Conservation (phyloP, 2,888 invertebrate species). For the Euphydryas editha region DNA sequence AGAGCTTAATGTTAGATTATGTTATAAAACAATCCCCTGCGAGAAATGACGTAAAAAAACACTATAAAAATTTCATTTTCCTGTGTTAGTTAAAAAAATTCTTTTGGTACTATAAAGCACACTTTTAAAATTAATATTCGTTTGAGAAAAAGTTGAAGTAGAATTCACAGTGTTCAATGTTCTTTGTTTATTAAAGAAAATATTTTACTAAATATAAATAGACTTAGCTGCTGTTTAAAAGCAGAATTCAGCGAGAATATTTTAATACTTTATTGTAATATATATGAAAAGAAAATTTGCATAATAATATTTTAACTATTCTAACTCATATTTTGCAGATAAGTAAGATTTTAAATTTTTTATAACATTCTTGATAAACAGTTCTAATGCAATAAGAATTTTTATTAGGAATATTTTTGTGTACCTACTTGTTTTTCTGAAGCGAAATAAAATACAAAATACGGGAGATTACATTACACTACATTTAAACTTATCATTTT, state of each 20-base stretch:
- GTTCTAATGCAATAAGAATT: too few relatives aligned
- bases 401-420: too few relatives aligned
- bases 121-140: slow-evolving; percentile 32
- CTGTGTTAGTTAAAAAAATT: not conserved
- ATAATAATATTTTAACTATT: too few relatives aligned
- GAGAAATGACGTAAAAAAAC: not conserved
- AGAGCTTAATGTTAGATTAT: not conserved
- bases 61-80: not conserved
- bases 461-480: too few relatives aligned
- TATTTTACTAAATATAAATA: not conserved
- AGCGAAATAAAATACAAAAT: too few relatives aligned
- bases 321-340: too few relatives aligned
- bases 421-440: too few relatives aligned
- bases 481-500: too few relatives aligned
- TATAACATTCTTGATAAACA: too few relatives aligned
- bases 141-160: slow-evolving; percentile 19
- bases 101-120: not conserved
- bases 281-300: too few relatives aligned
- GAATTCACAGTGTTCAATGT: slow-evolving; percentile 8
- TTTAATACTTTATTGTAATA: not conserved
- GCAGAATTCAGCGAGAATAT: not conserved
- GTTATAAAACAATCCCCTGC: not conserved
- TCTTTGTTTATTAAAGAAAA: slow-evolving; percentile 9
- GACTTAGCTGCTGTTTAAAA: not conserved
- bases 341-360: too few relatives aligned